Conservation (phyloP, 2,797 vertebrate species). For the Anguilla obscura region DNA sequence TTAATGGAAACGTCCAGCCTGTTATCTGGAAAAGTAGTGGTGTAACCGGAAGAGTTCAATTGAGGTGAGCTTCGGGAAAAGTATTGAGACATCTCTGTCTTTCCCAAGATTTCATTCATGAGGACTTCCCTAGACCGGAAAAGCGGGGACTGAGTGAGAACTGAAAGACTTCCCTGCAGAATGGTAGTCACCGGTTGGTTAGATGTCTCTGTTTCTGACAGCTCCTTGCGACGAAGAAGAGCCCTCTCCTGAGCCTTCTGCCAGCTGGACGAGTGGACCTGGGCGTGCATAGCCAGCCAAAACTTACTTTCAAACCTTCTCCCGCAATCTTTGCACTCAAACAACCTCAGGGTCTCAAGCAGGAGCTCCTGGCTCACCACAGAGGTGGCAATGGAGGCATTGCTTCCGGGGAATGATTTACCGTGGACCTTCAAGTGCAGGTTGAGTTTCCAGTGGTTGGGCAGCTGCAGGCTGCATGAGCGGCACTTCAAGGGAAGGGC, state of each 20-base stretch:
- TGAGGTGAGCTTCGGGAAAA: background rate
- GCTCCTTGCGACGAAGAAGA: slow-evolving; percentile 3
- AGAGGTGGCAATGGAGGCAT: background rate
- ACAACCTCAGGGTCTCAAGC: background rate
- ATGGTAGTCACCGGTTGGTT: background rate
- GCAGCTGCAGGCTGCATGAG: background rate
- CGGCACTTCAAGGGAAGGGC: background rate
- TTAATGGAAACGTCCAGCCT: background rate
- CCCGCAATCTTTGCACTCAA: background rate
- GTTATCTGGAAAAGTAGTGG: background rate
- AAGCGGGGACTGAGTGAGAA: background rate
- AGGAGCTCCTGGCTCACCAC: background rate
- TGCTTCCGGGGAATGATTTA: background rate
- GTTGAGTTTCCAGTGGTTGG: slow-evolving; percentile 20
- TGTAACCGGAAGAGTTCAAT: background rate
- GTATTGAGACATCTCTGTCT: background rate
- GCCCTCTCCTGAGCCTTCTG: slow-evolving; percentile 4
- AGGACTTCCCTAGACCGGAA: background rate
- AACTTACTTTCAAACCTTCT: slow-evolving; percentile 3
- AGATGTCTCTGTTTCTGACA: background rate
- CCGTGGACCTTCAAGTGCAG: slow-evolving; percentile 12
- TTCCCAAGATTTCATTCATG: background rate
- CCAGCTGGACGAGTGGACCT: slow-evolving; percentile 22
- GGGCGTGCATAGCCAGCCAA: slow-evolving; percentile 16
- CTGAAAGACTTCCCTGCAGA: background rate